Evolutionary conservation across 2,888 invertebrate genomes (phyloP).

Genomic region (Agonum fuliginosum): DNA sequence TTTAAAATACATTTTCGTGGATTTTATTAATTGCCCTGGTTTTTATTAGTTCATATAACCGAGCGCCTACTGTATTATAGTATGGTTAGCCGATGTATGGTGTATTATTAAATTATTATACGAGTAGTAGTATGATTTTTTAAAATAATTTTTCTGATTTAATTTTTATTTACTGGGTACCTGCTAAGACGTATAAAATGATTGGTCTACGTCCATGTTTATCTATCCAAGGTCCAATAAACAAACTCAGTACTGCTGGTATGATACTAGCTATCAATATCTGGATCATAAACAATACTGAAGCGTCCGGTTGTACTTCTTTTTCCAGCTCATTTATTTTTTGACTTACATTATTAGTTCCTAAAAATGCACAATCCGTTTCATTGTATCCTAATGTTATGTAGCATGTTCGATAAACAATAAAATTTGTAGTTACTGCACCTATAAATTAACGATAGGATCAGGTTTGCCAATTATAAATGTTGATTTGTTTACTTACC

Average conservation of each 20-base stretch:
- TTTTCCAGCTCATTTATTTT: conserved; percentile 73
- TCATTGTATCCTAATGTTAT: conserved; percentile 76
- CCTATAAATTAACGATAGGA: conserved; percentile 71
- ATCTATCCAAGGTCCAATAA: conserved; percentile 89
- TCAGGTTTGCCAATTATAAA: neutral
- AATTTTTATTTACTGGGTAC: conserved; percentile 68
- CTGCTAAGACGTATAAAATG: conserved; percentile 78
- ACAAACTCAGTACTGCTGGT: conserved; percentile 81
- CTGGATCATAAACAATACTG: conserved; percentile 78
- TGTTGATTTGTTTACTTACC: conserved; percentile 60
- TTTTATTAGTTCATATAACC: no score
- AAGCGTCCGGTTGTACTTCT: conserved; percentile 80
- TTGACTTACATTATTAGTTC: conserved; percentile 75
- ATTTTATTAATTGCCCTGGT: no score
- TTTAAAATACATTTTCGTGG: no score
- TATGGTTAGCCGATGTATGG: no score
- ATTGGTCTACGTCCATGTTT: conserved; percentile 85
- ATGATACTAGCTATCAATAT: conserved; percentile 79
- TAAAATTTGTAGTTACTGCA: conserved; percentile 79
- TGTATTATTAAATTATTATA: no score
- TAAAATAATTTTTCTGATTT: neutral
- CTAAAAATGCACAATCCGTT: conserved; percentile 78
- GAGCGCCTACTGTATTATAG: no score
- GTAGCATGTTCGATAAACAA: conserved; percentile 82
- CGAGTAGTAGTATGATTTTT: no score